phyloP scores from a whole-genome alignment of 2,888 invertebrate species.

The Xestia ashworthii region DNA sequence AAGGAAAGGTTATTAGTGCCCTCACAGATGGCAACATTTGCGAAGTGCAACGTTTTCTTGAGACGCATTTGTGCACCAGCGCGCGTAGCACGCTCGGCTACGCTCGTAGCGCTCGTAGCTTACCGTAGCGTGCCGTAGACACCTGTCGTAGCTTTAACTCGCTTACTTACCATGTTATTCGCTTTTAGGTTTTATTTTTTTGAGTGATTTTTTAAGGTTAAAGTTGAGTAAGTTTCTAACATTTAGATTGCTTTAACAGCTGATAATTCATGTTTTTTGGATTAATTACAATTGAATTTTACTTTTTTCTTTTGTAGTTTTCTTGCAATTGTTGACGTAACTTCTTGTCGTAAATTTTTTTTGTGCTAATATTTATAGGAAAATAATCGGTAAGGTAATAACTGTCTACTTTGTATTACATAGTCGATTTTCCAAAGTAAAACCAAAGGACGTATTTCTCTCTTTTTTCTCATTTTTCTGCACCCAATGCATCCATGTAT shows the following conservation, averaged over 20 bases:
- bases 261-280: neutral
- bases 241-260: neutral
- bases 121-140: constrained; percentile 54
- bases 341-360: neutral
- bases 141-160: constrained; percentile 57
- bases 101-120: constrained; percentile 61
- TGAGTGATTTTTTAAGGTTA: neutral
- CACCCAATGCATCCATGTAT: constrained; percentile 19
- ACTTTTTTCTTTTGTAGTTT: neutral
- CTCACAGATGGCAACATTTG: constrained; percentile 50
- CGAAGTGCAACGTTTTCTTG: constrained; percentile 47
- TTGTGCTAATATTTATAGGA: neutral
- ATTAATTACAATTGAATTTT: neutral
- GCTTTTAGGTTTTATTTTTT: constrained; percentile 8
- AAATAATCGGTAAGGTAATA: neutral
- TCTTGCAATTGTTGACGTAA: neutral
- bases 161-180: constrained; percentile 33
- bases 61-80: constrained; percentile 61
- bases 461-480: neutral
- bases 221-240: neutral
- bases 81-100: constrained; percentile 55
- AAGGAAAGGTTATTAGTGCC: constrained; percentile 40
- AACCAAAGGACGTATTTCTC: neutral
- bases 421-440: neutral
- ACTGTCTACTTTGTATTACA: neutral